phyloP scores from a whole-genome alignment of 2,113 vertebrate genomes.

The Chloropsis cyanopogon region DNA sequence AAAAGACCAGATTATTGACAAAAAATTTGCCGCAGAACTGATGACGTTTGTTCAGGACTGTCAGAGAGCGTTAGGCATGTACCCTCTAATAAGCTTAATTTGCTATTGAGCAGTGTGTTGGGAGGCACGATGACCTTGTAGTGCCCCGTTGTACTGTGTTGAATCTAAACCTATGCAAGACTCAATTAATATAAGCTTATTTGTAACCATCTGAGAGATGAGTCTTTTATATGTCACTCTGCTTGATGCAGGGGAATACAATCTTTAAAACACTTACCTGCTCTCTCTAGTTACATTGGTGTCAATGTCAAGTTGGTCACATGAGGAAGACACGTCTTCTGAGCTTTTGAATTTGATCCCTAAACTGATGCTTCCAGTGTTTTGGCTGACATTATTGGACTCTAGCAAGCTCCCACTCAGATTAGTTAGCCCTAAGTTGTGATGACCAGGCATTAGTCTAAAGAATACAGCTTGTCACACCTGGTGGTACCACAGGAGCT shows the following conservation, averaged over 20 bases:
- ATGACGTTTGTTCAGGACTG: background rate
- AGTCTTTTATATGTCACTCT: background rate
- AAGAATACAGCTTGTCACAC: background rate
- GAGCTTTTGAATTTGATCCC: background rate
- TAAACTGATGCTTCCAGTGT: background rate
- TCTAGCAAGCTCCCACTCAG: background rate
- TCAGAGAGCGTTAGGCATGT: background rate
- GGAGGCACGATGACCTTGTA: constrained; percentile 8
- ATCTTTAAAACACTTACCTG: background rate
- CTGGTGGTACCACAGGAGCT: background rate
- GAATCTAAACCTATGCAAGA: constrained; percentile 4
- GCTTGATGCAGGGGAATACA: background rate
- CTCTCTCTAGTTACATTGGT: background rate
- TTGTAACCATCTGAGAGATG: background rate
- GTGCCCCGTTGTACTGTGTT: background rate
- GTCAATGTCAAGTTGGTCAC: background rate
- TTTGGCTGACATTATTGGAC: rapidly evolving
- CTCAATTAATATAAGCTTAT: constrained; percentile 14
- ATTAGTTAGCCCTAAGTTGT: background rate
- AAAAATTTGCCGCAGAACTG: background rate
- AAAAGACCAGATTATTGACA: background rate
- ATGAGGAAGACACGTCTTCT: background rate
- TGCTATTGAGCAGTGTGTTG: background rate
- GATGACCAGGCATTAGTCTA: background rate
- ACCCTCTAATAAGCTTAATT: background rate